These are phyloP conservation scores for Prionailurus bengalensis DNA, from an alignment of 2,113 vertebrate genomes.

Conservation along the genomic window DNA sequence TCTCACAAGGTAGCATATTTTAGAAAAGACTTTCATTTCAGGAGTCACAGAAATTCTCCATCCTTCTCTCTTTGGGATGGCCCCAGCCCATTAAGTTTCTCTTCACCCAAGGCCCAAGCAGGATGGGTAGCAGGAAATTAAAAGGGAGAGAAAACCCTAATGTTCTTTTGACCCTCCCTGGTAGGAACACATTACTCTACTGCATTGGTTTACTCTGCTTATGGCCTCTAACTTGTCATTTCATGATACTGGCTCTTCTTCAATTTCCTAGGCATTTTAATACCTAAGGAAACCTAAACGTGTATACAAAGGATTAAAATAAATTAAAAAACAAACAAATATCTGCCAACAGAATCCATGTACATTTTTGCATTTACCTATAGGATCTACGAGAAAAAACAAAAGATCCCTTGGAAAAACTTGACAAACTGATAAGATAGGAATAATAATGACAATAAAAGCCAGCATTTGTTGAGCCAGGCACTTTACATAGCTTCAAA, in stretches of 20 bases:
- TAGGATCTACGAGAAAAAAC: not conserved
- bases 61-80: not conserved
- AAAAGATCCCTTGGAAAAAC: not conserved
- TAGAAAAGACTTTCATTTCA: conserved; percentile 14
- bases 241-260: not conserved
- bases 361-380: conserved; percentile 18
- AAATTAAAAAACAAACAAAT: not conserved
- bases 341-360: not conserved
- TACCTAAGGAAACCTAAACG: not conserved
- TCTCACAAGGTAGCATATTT: not conserved
- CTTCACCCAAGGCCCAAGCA: not conserved
- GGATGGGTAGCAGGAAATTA: not conserved
- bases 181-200: not conserved
- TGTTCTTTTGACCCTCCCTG: not conserved
- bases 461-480: conserved; percentile 23
- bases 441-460: conserved; percentile 13
- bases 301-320: not conserved
- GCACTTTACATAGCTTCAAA: conserved; percentile 10
- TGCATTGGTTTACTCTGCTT: not conserved
- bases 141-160: not conserved
- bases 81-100: not conserved
- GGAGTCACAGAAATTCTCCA: conserved; percentile 1
- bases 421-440: not conserved
- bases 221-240: not conserved
- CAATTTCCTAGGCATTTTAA: not conserved